These are phyloP conservation scores for Corvus moneduloides DNA, from an alignment of 2,113 vertebrate species.

Conservation along the genomic window DNA sequence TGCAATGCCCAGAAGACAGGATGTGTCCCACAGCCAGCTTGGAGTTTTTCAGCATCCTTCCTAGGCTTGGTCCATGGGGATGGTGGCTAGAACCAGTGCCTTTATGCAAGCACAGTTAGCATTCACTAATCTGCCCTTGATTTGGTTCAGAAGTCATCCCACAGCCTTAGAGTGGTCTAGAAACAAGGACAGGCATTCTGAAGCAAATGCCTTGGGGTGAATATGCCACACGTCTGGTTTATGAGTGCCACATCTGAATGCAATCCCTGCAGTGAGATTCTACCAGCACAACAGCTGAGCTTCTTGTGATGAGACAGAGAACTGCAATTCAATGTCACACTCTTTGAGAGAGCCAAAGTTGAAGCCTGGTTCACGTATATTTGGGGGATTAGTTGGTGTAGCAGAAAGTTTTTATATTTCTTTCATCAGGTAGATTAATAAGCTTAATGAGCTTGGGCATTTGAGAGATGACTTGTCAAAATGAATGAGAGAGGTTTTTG, in stretches of 20 bases:
- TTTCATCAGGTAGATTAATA: background rate
- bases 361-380: background rate
- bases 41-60: background rate
- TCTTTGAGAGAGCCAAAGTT: background rate
- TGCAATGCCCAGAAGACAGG: background rate
- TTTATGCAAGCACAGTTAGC: background rate
- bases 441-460: background rate
- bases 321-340: background rate
- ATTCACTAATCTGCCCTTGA: background rate
- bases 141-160: background rate
- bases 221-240: accelerated
- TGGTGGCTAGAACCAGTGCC: background rate
- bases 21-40: background rate
- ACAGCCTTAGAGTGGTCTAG: background rate
- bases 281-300: background rate
- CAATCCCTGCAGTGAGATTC: background rate
- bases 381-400: background rate
- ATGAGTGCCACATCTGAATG: accelerated
- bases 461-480: background rate
- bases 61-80: background rate
- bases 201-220: background rate
- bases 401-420: background rate
- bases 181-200: background rate
- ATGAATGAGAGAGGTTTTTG: background rate
- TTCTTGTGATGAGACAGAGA: background rate